Evolutionary conservation across 2,888 invertebrate genomes (phyloP).

Genomic region (Melolontha melolontha): DNA sequence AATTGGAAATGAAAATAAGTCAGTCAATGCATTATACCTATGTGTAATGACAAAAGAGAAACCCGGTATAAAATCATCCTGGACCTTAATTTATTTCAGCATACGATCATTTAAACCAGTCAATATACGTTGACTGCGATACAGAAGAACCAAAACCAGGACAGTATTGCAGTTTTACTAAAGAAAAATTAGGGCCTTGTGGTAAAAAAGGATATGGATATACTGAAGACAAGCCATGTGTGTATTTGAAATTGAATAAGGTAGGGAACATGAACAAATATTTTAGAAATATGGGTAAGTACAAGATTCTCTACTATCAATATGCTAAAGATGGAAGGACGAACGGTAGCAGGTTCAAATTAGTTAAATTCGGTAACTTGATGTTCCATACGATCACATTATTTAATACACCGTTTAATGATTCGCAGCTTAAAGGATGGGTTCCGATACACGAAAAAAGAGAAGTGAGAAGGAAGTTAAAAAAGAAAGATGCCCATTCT

Average conservation of each 20-base stretch:
- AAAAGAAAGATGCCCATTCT: background rate
- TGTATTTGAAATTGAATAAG: slow-evolving; percentile 57
- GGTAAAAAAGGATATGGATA: slow-evolving; percentile 52
- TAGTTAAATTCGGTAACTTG: too few relatives aligned
- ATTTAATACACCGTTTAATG: too few relatives aligned
- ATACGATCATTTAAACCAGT: slow-evolving; percentile 39
- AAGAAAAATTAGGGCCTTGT: slow-evolving; percentile 51
- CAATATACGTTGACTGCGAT: slow-evolving; percentile 44
- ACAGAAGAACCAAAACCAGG: slow-evolving; percentile 17
- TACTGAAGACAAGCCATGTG: slow-evolving; percentile 49
- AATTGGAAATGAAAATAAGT: too few relatives aligned
- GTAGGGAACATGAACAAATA: slow-evolving; percentile 44
- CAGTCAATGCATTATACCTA: too few relatives aligned
- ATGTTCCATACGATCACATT: too few relatives aligned
- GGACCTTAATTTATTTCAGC: slow-evolving; percentile 28
- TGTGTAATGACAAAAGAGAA: too few relatives aligned
- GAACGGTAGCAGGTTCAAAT: too few relatives aligned
- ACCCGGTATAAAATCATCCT: too few relatives aligned
- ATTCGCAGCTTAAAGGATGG: background rate
- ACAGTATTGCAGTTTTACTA: slow-evolving; percentile 51
- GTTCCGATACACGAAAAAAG: background rate
- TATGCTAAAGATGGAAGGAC: too few relatives aligned
- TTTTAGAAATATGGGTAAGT: too few relatives aligned
- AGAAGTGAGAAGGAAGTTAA: background rate
- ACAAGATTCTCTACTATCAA: too few relatives aligned